phyloP scores from a whole-genome alignment of 2,113 vertebrate species.

The Octodon degus region DNA sequence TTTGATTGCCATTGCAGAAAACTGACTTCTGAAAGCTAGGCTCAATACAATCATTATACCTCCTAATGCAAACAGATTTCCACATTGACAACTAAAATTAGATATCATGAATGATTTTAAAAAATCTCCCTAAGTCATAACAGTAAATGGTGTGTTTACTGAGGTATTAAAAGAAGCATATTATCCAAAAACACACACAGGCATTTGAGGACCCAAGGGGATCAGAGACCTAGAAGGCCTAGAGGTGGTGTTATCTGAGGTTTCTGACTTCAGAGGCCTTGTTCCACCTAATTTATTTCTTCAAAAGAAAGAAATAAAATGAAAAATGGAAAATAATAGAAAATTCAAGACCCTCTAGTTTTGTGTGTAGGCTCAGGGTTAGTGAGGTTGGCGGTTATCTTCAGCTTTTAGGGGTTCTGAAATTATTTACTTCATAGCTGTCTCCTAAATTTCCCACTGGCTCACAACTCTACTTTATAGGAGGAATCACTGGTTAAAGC shows the following conservation, averaged over 20 bases:
- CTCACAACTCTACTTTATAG: not conserved
- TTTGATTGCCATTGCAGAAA: constrained; percentile 18
- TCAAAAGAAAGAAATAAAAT: not conserved
- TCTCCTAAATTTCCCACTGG: not conserved
- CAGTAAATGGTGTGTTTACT: not conserved
- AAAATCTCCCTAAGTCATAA: not conserved
- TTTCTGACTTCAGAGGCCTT: not conserved
- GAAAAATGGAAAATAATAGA: not conserved
- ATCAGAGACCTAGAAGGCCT: not conserved
- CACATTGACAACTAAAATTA: constrained; percentile 44
- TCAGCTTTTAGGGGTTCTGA: not conserved
- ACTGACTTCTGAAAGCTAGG: not conserved
- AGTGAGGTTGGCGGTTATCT: not conserved
- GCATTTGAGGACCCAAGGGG: not conserved
- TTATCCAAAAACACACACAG: not conserved
- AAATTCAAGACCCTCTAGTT: not conserved
- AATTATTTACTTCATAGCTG: not conserved
- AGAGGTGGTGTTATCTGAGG: not conserved
- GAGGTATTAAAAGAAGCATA: constrained; percentile 14
- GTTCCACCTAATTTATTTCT: not conserved
- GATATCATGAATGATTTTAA: not conserved
- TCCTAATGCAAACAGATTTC: not conserved
- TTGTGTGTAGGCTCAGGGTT: not conserved
- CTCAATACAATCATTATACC: not conserved
- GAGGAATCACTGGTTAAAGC: not conserved